Base-by-base conservation (phyloP, 2,888 invertebrate genomes). In the Volucella inflata region DNA sequence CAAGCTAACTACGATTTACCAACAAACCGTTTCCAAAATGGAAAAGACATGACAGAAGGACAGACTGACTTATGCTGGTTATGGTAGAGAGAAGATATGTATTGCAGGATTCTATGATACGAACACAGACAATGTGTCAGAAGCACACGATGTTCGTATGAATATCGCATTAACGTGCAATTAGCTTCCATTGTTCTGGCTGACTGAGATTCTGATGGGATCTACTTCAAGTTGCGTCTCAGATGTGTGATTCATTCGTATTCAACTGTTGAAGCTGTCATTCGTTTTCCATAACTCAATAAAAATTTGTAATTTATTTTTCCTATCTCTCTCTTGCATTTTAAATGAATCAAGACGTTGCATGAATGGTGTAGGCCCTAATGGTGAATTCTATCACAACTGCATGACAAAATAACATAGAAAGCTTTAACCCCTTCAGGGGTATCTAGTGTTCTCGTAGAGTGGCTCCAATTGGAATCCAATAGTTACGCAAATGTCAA, bases 81-180 rank as follows among this genome's bases (percentile, higher is more conserved):
- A 71, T 62, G 51, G 72, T 68, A 57, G 38, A 68, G 71, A 77
- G 30, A 30, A 6, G 30, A 30, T 30, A 30, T 30, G 6, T 30
- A 30, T 67, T 62, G 77, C 53, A 71, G 60, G 76, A 46, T 68
- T 53, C 57, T 65, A 50, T 62, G 82, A 68, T 74, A 30, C 48
- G 42, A 51, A 46, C 57, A 44, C 75, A 85, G 85, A 85, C 80
- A 80, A 85, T 85, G 72, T 85, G 85, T 85, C 85, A 81, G 80
- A 59, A 81, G 81, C 85, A 85, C 81, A 76, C 76, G 72, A 77
- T 68, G 81, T 72, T 85, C 76, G 76, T 74, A 79, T 87, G 87
- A 87, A 87, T 87, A 87, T 87, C 87, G 70, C 87, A 87, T 87
- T 87, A 87, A 84, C 76, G 74, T 87, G 82, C 87, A 87, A 87